Conservation (phyloP, 2,113 vertebrate genomes). For the Solea senegalensis region DNA sequence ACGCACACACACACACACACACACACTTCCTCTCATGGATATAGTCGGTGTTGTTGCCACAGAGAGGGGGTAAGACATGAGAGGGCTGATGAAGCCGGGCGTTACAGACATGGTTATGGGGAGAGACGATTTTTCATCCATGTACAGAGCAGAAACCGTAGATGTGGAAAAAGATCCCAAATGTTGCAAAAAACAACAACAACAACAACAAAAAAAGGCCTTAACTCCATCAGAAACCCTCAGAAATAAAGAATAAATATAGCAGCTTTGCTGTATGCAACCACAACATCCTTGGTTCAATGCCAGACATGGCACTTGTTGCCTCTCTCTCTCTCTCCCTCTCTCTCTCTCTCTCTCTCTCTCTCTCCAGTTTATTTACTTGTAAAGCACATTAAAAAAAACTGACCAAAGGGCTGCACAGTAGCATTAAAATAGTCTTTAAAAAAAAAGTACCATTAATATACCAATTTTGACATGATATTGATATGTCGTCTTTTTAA, state of each 20-base stretch:
- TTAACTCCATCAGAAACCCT: background rate
- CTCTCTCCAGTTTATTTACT: too few species aligned
- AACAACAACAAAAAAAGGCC: too few species aligned
- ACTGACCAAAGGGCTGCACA: too few species aligned
- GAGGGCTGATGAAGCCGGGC: background rate
- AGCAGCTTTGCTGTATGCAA: background rate
- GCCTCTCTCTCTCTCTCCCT: background rate
- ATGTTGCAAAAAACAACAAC: background rate
- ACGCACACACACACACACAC: constrained; percentile 2
- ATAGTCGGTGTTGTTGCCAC: constrained; percentile 7
- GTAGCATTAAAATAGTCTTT: too few species aligned
- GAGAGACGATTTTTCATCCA: background rate
- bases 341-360: too few species aligned
- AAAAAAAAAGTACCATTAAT: too few species aligned
- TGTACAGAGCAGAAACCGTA: background rate
- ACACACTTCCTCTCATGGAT: background rate
- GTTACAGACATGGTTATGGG: background rate
- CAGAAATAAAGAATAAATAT: constrained; percentile 2
- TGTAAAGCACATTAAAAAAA: too few species aligned
- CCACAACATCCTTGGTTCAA: background rate
- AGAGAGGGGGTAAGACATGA: background rate
- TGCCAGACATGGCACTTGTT: background rate
- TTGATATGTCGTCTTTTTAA: too few species aligned
- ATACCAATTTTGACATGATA: too few species aligned
- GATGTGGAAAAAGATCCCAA: background rate